Evolutionary conservation across 2,888 invertebrate genomes (phyloP).

Genomic region (Perdita meconis): DNA sequence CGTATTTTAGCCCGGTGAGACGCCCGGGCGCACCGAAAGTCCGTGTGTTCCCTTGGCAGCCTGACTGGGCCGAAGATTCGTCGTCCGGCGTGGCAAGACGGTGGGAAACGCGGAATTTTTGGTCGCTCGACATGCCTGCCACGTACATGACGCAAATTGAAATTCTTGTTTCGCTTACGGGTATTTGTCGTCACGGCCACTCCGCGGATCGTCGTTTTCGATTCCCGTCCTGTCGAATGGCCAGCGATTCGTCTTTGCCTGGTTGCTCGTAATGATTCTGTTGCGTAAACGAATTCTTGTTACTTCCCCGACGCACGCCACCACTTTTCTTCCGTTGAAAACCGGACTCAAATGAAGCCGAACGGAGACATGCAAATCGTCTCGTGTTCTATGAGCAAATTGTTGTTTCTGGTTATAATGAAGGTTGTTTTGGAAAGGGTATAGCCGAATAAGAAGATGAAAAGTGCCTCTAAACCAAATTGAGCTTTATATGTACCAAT

Average conservation of each 20-base stretch:
- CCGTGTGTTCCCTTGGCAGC: conserved; percentile 45
- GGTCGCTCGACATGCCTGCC: conserved; percentile 65
- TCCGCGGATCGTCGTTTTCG: conserved; percentile 48
- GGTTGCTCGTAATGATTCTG: conserved; percentile 7
- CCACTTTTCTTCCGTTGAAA: neutral
- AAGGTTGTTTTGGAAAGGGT: too few species aligned
- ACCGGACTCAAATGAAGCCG: neutral
- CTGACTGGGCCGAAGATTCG: conserved; percentile 24
- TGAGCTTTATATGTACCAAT: too few species aligned
- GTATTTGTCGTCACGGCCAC: conserved; percentile 72
- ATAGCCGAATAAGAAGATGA: too few species aligned
- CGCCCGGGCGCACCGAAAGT: conserved; percentile 49
- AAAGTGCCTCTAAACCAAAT: too few species aligned
- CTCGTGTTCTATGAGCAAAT: neutral
- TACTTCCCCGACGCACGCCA: neutral
- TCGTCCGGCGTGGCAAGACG: conserved; percentile 27
- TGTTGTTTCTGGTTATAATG: neutral
- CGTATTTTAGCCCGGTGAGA: conserved; percentile 24
- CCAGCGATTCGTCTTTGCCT: conserved; percentile 11
- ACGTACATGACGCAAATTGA: conserved; percentile 78
- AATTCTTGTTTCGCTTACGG: conserved; percentile 78
- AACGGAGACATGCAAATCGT: neutral
- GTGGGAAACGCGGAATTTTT: conserved; percentile 57
- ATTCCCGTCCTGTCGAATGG: conserved; percentile 15
- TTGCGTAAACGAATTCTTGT: conserved; percentile 17